phyloP scores from a whole-genome alignment of 2,113 vertebrate genomes.

The Platichthys stellatus region DNA sequence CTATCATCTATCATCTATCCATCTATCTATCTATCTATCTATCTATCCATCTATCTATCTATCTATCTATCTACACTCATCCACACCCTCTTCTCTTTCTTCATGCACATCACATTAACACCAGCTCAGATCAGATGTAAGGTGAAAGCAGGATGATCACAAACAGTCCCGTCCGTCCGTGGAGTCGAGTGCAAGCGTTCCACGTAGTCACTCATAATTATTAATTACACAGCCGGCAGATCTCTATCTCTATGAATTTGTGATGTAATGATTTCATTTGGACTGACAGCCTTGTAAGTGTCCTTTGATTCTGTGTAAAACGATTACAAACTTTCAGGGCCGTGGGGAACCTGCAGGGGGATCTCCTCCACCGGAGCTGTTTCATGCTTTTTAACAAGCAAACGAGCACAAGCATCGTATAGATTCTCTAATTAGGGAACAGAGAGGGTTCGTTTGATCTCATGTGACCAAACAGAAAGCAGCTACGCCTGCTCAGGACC shows the following conservation, averaged over 20 bases:
- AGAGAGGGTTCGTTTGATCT: background rate
- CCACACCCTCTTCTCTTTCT: no score
- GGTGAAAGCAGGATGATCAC: no score
- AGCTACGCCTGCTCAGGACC: background rate
- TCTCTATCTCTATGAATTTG: background rate
- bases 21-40: no score
- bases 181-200: background rate
- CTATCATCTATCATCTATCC: no score
- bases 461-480: background rate
- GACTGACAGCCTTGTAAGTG: constrained; percentile 6
- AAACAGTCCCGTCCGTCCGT: background rate
- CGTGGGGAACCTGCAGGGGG: background rate
- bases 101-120: no score
- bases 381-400: constrained; percentile 14
- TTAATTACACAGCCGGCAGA: background rate
- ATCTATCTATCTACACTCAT: no score
- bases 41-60: no score
- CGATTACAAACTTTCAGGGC: background rate
- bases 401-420: background rate
- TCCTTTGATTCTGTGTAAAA: constrained; percentile 8
- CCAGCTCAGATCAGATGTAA: no score
- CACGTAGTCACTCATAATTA: background rate
- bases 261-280: constrained; percentile 11
- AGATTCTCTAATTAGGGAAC: constrained; percentile 3
- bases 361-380: background rate